Evolutionary conservation across 2,797 vertebrate genomes (phyloP), one percentile per base, ranked within the genome.

Genomic region (Premnoplex brunnescens): DNA sequence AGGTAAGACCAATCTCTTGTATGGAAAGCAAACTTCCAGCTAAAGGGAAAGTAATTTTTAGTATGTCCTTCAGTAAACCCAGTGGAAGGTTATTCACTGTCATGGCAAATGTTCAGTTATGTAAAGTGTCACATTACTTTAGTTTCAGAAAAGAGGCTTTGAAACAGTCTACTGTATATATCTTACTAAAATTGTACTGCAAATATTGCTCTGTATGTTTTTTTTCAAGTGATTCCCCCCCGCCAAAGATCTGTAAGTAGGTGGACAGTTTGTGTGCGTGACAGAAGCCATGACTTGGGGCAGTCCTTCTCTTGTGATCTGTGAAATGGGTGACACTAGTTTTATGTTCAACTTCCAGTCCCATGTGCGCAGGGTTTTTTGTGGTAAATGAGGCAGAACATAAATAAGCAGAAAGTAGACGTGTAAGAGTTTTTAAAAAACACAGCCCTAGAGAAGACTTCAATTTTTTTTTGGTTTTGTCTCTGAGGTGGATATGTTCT

Each of bases 41-140:
- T 64, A 56, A 55, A 87, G 78, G 58, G 32, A 44, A 79, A 60
- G 43, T 16, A 63, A 66, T 80, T 92, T 95, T 93, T 89, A 74
- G 34, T 55, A 9, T 62, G 95, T 83, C 92, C 89, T 96, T 95
- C 91, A 75, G 78, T 92, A 94, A 80, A 88, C 43, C 49, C 72
- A 18, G 43, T 59, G 55, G 85, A 96, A 95, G 95, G 95, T 95
- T 96, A 94, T 88, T 94, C 91, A 63, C 79, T 94, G 89, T 93
- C 85, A 76, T 44, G 91, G 87, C 89, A 93, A 96, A 92, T 90
- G 89, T 91, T 97, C 93, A 49, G 95, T 96, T 96, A 97, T 49
- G 69, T 97, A 93, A 97, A 96, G 69, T 96, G 94, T 96, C 95
- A 96, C 82, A 84, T 96, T 97, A 87, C 68, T 96, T 96, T 88